Evolutionary conservation across 1,140 invertebrate species (phyloP).

Genomic region (Platyscapa corneri): DNA sequence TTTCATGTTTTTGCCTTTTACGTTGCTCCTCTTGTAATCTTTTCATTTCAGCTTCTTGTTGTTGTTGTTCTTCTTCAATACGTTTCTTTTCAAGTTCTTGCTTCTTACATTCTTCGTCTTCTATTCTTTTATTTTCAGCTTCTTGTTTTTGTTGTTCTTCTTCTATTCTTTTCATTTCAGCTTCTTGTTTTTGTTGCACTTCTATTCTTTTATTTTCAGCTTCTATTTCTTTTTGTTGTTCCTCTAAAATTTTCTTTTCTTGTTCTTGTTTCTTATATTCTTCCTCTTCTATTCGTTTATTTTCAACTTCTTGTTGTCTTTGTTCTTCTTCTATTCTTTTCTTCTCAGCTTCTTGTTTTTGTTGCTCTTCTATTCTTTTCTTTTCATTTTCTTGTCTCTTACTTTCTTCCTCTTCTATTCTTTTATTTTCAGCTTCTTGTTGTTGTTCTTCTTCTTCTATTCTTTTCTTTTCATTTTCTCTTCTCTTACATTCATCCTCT

Average conservation of each 20-base stretch:
- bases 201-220: constrained; percentile 38
- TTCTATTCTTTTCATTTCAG: constrained; percentile 4
- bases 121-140: not conserved
- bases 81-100: constrained; percentile 22
- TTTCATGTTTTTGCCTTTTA: no score
- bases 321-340: constrained; percentile 48
- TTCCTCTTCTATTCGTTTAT: constrained; percentile 25
- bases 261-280: constrained; percentile 33
- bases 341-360: constrained; percentile 14
- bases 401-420: no score
- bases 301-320: no score
- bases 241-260: no score
- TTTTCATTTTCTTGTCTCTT: constrained; percentile 8
- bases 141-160: not conserved
- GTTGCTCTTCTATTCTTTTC: constrained; percentile 20
- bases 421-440: no score
- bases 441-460: no score
- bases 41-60: no score
- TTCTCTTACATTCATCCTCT: no score
- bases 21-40: no score
- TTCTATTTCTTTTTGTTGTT: constrained; percentile 32
- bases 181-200: constrained; percentile 48
- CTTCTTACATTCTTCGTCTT: no score
- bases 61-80: constrained; percentile 32
- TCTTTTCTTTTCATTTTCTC: not conserved